Base-by-base conservation (phyloP, 2,888 invertebrate species). In the Gryllus longicercus region DNA sequence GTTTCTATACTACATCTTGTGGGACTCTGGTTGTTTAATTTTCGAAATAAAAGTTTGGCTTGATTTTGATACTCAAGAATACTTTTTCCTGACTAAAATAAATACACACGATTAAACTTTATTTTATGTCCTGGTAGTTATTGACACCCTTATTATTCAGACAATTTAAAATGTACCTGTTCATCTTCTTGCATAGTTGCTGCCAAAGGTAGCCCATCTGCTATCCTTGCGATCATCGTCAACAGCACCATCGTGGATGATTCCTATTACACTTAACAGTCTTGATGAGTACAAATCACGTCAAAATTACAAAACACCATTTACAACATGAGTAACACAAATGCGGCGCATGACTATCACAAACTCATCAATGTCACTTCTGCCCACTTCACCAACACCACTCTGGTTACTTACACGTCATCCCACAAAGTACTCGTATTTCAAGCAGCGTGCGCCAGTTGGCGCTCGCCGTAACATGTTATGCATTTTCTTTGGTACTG, bases 161-260 rank as follows among this genome's bases (percentile, higher is more conserved):
- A 38, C 8, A 38, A 38, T 5, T 38, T 4, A 38, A 21, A 38
- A 38, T 38, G 63, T 63, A 98, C 98, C 93, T 97, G 96, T 88
- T 98, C 98, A 86, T 98, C 98, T 88, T 99, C 98, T 89, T 98
- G 98, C 92, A 98, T 96, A 80, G 97, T 97, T 80, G 98, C 98
- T 82, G 97, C 96, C 85, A 99, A 89, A 80, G 98, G 98, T 83
- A 99, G 90, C 51, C 98, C 98, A 89, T 99, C 99, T 84, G 94
- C 93, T 84, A 97, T 93, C 85, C 99, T 91, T 50, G 98, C 98
- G 86, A 99, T 98, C 95, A 99, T 96, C 83, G 99, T 99, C 91
- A 98, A 93, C 86, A 98, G 88, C 87, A 99, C 97, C 98, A 98
- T 99, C 87, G 89, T 92, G 51, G 77, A 50, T 63, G 14, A 38